Conservation (phyloP, 2,113 vertebrate genomes). For the Campylomormyrus numenius region DNA sequence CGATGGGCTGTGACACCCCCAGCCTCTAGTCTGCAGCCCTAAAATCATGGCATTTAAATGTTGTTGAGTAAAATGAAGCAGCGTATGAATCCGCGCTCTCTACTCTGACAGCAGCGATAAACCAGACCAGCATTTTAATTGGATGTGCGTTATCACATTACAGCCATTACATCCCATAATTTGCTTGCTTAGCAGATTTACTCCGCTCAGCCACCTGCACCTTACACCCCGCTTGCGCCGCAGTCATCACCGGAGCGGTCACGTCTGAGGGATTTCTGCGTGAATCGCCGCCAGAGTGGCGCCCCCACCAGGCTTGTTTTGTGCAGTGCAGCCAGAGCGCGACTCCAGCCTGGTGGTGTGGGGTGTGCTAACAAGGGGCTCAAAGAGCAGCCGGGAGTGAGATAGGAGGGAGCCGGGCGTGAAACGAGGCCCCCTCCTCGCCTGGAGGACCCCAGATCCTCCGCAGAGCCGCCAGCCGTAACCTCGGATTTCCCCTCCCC, state of each 20-base stretch:
- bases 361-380: background rate
- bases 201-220: background rate
- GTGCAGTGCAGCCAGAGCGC: background rate
- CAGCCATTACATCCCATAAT: conserved; percentile 38
- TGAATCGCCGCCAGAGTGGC: background rate
- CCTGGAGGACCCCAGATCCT: background rate
- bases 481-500: background rate
- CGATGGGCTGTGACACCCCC: background rate
- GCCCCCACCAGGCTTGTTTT: background rate
- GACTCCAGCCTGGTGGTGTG: background rate
- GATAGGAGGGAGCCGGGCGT: background rate
- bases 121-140: conserved; percentile 32
- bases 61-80: too few relatives aligned
- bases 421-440: background rate
- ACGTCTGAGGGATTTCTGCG: background rate
- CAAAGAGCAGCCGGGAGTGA: background rate
- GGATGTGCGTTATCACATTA: conserved; percentile 41
- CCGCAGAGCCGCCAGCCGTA: background rate
- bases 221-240: background rate
- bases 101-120: conserved; percentile 29
- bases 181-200: conserved; percentile 25
- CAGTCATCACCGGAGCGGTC: background rate
- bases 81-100: background rate
- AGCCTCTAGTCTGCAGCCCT: background rate
- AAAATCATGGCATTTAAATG: background rate